Evolutionary conservation across 2,797 vertebrate genomes (phyloP).

Genomic region (Gobionotothen gibberifrons): DNA sequence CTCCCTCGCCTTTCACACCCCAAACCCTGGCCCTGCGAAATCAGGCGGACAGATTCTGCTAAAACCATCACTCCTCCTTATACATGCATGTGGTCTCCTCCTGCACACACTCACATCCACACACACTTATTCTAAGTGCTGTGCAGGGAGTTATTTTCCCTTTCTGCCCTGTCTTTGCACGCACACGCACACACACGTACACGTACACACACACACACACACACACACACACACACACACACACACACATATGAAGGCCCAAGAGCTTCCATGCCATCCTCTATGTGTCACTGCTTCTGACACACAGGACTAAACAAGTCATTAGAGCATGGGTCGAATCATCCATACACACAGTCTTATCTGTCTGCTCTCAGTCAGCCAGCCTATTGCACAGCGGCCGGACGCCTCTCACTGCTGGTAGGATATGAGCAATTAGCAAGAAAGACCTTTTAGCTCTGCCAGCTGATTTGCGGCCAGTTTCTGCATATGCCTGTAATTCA

Average conservation of each 20-base stretch:
- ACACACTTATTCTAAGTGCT: conserved; percentile 41
- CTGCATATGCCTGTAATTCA: conserved; percentile 85
- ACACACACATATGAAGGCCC: conserved; percentile 40
- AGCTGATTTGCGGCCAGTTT: conserved; percentile 79
- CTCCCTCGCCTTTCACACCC: conserved; percentile 73
- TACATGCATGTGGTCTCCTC: conserved; percentile 60
- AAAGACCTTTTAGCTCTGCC: conserved; percentile 79
- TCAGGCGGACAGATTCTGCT: conserved; percentile 74
- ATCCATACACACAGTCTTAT: conserved; percentile 73
- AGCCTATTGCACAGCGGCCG: conserved; percentile 58
- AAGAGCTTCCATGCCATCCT: conserved; percentile 64
- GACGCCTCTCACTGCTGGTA: conserved; percentile 70
- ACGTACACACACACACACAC: conserved; percentile 24
- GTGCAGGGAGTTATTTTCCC: conserved; percentile 43
- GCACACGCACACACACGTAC: conserved; percentile 31
- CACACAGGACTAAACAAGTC: conserved; percentile 79
- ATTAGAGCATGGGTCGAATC: conserved; percentile 76
- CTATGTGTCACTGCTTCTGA: conserved; percentile 76
- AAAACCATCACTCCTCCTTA: conserved; percentile 74
- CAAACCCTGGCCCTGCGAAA: conserved; percentile 64
- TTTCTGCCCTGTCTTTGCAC: conserved; percentile 38
- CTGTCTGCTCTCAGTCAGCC: conserved; percentile 72
- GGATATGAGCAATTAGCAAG: conserved; percentile 83
- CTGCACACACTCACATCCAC: conserved; percentile 44
- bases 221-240: conserved; percentile 32